Percentiles rank a stretch among this genome's conserved stretches.
Conservation (phyloP, 2,888 invertebrate genomes). For the Coleophora deauratella region DNA sequence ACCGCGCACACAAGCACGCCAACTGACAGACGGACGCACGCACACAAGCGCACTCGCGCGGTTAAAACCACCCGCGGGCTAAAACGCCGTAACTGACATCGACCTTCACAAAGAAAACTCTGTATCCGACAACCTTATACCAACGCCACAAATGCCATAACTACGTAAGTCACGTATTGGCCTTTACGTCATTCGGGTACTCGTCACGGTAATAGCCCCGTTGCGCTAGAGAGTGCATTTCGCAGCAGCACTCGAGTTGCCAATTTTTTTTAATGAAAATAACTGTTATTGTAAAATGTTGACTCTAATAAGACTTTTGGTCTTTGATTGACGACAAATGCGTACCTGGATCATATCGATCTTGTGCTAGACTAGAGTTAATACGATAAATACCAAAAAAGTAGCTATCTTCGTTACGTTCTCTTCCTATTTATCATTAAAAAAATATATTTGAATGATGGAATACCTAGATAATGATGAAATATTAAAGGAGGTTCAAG, state of each 20-base stretch:
- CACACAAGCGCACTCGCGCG: slow-evolving; percentile 44
- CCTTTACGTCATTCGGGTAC: slow-evolving; percentile 23
- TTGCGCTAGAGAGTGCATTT: slow-evolving; percentile 71
- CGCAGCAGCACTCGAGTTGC: slow-evolving; percentile 50
- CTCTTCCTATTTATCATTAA: no score
- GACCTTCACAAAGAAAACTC: slow-evolving; percentile 67
- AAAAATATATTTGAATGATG: no score
- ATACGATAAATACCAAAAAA: no score
- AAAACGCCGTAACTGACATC: slow-evolving; percentile 39
- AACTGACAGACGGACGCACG: slow-evolving; percentile 29
- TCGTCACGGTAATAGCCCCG: slow-evolving; percentile 46
- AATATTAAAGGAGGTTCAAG: no score
- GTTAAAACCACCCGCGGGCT: slow-evolving; percentile 37
- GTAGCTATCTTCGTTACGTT: no score
- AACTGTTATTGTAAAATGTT: slow-evolving; percentile 35
- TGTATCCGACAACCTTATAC: slow-evolving; percentile 43
- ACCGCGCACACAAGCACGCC: slow-evolving; percentile 41
- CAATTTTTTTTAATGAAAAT: slow-evolving; percentile 59
- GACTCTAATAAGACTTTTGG: slow-evolving; percentile 7
- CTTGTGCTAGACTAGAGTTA: no score
- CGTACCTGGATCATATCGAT: no score
- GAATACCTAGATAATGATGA: no score
- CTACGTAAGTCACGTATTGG: slow-evolving; percentile 13
- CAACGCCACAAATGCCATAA: slow-evolving; percentile 20
- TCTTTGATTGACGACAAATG: slow-evolving; percentile 6